phyloP scores from a whole-genome alignment of 1,140 invertebrate genomes.

The Mylabris phalerata region DNA sequence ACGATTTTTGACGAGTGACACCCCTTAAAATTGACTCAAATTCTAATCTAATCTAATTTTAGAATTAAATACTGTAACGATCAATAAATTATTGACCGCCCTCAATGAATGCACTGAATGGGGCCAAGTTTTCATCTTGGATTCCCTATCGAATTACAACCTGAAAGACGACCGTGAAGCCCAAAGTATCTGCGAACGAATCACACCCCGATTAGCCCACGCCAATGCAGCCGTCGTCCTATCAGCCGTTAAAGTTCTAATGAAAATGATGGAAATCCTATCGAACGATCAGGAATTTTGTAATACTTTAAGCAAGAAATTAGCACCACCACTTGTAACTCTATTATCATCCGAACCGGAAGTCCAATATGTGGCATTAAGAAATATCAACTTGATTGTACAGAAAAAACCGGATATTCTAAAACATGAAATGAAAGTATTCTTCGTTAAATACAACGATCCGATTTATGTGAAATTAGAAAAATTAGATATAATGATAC shows the following conservation, averaged over 20 bases:
- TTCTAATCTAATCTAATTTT: slow-evolving; percentile 1
- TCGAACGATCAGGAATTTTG: slow-evolving; percentile 91
- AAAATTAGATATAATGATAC: slow-evolving; percentile 99
- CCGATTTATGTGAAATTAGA: slow-evolving; percentile 99
- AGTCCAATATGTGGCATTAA: slow-evolving; percentile 96
- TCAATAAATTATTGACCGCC: slow-evolving; percentile 97
- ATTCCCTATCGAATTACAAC: slow-evolving; percentile 94
- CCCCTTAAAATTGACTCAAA: too few relatives aligned
- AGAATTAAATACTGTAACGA: slow-evolving; percentile 96
- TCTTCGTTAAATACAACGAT: slow-evolving; percentile 99
- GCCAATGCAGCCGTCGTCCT: slow-evolving; percentile 99
- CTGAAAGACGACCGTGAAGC: slow-evolving; percentile 97
- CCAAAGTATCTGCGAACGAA: slow-evolving; percentile 98
- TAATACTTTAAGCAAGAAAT: slow-evolving; percentile 87
- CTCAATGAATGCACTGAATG: slow-evolving; percentile 99
- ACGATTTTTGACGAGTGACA: too few relatives aligned
- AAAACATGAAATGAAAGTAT: slow-evolving; percentile 99
- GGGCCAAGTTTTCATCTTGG: slow-evolving; percentile 98
- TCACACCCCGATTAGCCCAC: slow-evolving; percentile 95
- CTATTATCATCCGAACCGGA: slow-evolving; percentile 97
- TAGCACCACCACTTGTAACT: slow-evolving; percentile 98
- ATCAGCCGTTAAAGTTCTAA: slow-evolving; percentile 92
- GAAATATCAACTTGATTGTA: slow-evolving; percentile 99
- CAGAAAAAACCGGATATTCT: slow-evolving; percentile 98
- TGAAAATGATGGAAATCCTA: slow-evolving; percentile 98